Conservation (phyloP, 2,888 invertebrate genomes). For the Netelia virgata region DNA sequence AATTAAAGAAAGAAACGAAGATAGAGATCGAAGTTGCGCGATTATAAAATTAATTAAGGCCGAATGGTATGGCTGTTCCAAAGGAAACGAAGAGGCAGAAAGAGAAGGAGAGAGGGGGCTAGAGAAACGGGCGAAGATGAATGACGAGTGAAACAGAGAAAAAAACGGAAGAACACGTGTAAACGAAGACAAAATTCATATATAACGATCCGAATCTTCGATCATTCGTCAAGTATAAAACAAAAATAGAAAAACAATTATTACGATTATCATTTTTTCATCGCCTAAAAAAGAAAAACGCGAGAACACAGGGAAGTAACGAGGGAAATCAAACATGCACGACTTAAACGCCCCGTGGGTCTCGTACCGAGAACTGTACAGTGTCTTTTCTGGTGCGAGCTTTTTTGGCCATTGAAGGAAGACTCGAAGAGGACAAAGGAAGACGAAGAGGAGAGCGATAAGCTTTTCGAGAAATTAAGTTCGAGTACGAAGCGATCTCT, state of each 20-base stretch:
- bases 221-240: not conserved
- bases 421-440: not conserved
- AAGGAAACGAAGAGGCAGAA: not conserved
- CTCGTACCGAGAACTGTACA: too few relatives aligned
- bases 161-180: not conserved
- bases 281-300: not conserved
- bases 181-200: constrained; percentile 15
- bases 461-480: constrained; percentile 9
- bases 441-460: not conserved
- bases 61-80: not conserved
- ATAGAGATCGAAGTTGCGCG: not conserved
- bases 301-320: not conserved
- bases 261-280: constrained; percentile 26
- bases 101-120: not conserved
- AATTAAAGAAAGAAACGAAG: not conserved
- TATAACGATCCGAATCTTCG: not conserved
- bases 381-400: too few relatives aligned
- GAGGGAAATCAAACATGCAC: too few relatives aligned
- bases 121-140: not conserved
- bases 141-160: not conserved
- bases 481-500: constrained; percentile 29
- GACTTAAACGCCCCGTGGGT: too few relatives aligned
- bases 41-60: constrained; percentile 1
- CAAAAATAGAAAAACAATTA: not conserved
- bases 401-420: too few relatives aligned